Base-by-base conservation (phyloP, 2,797 vertebrate genomes). In the Petrocephalus schoutedeni region DNA sequence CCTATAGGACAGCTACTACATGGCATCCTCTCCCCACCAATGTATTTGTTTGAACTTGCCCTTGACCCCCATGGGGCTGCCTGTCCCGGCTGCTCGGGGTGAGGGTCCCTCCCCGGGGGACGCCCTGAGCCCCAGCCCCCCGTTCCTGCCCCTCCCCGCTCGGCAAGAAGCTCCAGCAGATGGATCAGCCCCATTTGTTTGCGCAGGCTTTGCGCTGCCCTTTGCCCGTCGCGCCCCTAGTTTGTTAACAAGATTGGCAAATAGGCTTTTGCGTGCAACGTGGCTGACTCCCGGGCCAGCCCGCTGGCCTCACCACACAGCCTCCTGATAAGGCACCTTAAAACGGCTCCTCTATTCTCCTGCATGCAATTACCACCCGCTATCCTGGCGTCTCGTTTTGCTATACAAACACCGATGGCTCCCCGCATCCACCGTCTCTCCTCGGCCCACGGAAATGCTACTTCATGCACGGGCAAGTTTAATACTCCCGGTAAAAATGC, bases 151-250 rank as follows among this genome's bases (percentile, higher is more conserved):
- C 53, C 36, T 80, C 71, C 67, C 51, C 5, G 14, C 2, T 28
- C 51, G 3, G 3, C 23, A 45, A 87, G 74, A 82, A 88, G 89
- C 71, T 36, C 77, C 14, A 80, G 58, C 89, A 89, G 90, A 90
- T 91, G 91, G 88, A 85, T 89, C 80, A 59, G 82, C 14, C 23
- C 57, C 64, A 53, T n/a, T n/a, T 91, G 90, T 92, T 91, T 92
- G 90, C 90, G 89, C 89, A 88, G 58, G 58, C 54, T 88, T 89
- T 85, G 36, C 54, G 67, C 59, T 89, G 92, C 89, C 91, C 92
- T 92, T 93, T 92, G 91, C 89, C 88, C 91, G 87, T 90, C 90
- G 21, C 91, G 21, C 92, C 92, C 91, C 90, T 87, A 32, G 88
- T 89, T 86, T 84, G 89, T 89, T 89, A 91, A 87, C 87, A 64